phyloP scores from a whole-genome alignment of 2,113 vertebrate genomes.

The Silurus asotus region DNA sequence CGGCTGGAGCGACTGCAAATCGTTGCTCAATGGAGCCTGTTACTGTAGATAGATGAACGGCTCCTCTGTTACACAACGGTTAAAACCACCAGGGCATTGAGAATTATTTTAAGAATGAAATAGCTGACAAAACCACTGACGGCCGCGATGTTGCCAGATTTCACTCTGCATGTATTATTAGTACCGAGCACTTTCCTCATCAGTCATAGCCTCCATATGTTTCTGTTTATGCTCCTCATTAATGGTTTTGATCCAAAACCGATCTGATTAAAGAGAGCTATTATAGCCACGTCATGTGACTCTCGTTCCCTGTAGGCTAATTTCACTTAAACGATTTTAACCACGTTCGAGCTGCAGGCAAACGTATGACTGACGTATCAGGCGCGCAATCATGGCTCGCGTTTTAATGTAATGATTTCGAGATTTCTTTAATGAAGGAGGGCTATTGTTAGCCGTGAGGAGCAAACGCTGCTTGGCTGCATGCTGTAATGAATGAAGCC shows the following conservation, averaged over 20 bases:
- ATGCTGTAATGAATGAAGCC: slow-evolving; percentile 50
- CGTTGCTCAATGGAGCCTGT: slow-evolving; percentile 37
- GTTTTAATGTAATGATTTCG: slow-evolving; percentile 52
- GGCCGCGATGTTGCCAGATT: slow-evolving; percentile 17
- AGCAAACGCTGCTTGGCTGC: slow-evolving; percentile 25
- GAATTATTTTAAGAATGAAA: slow-evolving; percentile 50
- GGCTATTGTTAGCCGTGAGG: slow-evolving; percentile 37
- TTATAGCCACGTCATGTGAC: background rate
- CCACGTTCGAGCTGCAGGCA: slow-evolving; percentile 33
- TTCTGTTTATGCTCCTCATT: slow-evolving; percentile 20
- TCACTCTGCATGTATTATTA: slow-evolving; percentile 30
- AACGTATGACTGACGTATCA: slow-evolving; percentile 23
- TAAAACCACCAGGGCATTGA: slow-evolving; percentile 21
- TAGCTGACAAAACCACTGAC: slow-evolving; percentile 16
- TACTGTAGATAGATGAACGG: slow-evolving; percentile 24
- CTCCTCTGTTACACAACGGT: slow-evolving; percentile 13
- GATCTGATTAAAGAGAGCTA: slow-evolving; percentile 4
- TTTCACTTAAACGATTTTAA: slow-evolving; percentile 30
- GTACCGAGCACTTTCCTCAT: slow-evolving; percentile 5
- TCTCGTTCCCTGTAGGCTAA: slow-evolving; percentile 3
- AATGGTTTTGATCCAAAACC: slow-evolving; percentile 17
- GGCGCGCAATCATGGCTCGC: slow-evolving; percentile 44
- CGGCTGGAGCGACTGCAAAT: slow-evolving; percentile 45
- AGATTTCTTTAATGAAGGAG: slow-evolving; percentile 51
- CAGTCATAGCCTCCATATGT: slow-evolving; percentile 20